Evolutionary conservation across 1,140 invertebrate genomes (phyloP), one percentile per base, ranked within the genome.

Genomic region (Meloidogyne chitwoodi): DNA sequence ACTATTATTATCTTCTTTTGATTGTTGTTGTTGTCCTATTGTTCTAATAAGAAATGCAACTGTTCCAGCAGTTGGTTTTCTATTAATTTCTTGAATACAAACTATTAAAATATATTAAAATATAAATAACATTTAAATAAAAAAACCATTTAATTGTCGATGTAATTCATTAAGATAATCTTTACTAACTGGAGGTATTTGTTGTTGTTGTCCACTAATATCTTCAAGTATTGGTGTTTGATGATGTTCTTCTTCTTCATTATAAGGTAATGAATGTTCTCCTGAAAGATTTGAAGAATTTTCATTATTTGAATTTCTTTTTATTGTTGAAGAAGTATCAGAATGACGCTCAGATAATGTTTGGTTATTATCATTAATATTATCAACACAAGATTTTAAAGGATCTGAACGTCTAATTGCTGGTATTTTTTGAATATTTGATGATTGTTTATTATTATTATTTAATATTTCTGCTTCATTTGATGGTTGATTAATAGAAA

Each of bases 131-230:
- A 6, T 24, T 16, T 8, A 34, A 19, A 56, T 3, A 2, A 62
- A 79, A 75, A 12, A 24, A 77, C 77, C 74, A 48, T 83, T 80
- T 19, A 85, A 48, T 76, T 84, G 62, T 19, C 63, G 63, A 66
- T 80, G 75, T 14, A 87, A 73, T 34, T 86, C 79, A 19, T 71
- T 44, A 41, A 86, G 62, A 26, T 75, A 80, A 26, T 85, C 83
- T 62, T 84, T 87, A 74, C 77, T 83, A 19, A 85, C 82, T 16
- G 79, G 24, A 19, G 83, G 71, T 48, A 48, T 64, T 72, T 66
- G 24, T 44, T 27, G 29, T 24, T 73, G 41, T 64, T 41, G 24
- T 63, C n/a, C n/a, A n/a, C 29, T 5, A 29, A 16, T 22, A 61
- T 56, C 56, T 56, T 73, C 80, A 14, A 70, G n/a, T 14, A 34